These are phyloP conservation scores for Gallinago undulata DNA, from an alignment of 2,113 vertebrate genomes.

Conservation along the genomic window DNA sequence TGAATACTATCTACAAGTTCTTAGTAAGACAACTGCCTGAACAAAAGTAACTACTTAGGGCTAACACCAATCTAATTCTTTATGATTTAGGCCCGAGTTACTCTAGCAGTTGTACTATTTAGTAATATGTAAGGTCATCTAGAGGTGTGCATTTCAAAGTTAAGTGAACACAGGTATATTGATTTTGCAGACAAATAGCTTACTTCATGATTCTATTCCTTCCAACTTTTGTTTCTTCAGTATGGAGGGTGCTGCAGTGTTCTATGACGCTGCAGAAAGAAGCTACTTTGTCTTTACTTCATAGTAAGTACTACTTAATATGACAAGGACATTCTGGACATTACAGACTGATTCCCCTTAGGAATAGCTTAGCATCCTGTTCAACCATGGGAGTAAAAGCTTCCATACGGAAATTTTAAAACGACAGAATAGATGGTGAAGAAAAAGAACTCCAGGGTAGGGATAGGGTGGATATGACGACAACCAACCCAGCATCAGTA, in stretches of 20 bases:
- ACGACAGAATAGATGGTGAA: neutral
- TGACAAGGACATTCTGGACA: neutral
- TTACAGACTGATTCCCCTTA: neutral
- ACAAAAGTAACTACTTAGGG: constrained; percentile 35
- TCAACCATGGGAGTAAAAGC: neutral
- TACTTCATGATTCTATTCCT: neutral
- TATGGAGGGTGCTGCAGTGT: neutral
- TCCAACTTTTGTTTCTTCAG: neutral
- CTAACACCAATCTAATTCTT: constrained; percentile 38
- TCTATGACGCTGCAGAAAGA: neutral
- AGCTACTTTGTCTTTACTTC: neutral
- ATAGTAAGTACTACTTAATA: neutral
- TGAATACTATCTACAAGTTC: constrained; percentile 8
- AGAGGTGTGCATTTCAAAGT: neutral
- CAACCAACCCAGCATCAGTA: neutral
- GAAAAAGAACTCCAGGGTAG: neutral
- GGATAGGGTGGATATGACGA: too few species aligned
- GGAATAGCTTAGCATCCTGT: neutral
- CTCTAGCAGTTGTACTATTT: neutral
- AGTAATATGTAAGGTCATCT: neutral
- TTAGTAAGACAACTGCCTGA: constrained; percentile 42
- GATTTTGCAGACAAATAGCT: neutral
- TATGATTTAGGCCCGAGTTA: neutral
- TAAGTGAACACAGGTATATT: neutral
- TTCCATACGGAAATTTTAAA: neutral